Conservation (phyloP, 2,113 vertebrate species). For the Chunga burmeisteri region DNA sequence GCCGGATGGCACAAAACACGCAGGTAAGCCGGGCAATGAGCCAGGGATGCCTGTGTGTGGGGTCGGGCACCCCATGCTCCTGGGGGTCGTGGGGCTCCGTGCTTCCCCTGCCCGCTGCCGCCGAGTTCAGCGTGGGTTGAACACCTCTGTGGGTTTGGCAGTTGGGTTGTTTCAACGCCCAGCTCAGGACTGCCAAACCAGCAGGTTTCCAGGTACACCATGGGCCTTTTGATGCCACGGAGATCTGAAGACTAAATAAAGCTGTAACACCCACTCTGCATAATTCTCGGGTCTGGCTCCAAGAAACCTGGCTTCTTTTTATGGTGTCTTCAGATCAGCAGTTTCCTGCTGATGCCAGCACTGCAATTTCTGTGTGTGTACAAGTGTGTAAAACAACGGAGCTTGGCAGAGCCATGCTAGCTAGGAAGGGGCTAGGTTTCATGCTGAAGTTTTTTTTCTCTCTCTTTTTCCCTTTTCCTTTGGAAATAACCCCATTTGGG, state of each 20-base stretch:
- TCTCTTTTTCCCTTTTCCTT: not conserved
- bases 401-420: not conserved
- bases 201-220: not conserved
- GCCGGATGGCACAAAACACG: accelerated
- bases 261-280: not conserved
- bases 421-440: not conserved
- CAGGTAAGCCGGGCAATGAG: accelerated
- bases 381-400: not conserved
- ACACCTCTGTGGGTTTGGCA: not conserved
- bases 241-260: conserved; percentile 6
- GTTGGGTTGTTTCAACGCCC: not conserved
- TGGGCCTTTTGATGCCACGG: not conserved
- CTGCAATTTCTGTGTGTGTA: not conserved
- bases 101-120: not conserved
- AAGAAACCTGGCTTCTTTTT: not conserved
- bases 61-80: not conserved
- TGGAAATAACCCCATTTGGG: conserved; percentile 36
- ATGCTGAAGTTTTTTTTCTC: not conserved
- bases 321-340: not conserved
- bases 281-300: not conserved
- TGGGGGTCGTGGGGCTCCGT: not conserved
- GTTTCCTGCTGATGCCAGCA: not conserved
- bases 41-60: not conserved
- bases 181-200: not conserved
- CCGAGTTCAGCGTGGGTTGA: not conserved